Percentiles rank a stretch among this genome's conserved stretches.
Evolutionary conservation across 2,113 vertebrate genomes (phyloP).

Genomic region (Octodon degus): DNA sequence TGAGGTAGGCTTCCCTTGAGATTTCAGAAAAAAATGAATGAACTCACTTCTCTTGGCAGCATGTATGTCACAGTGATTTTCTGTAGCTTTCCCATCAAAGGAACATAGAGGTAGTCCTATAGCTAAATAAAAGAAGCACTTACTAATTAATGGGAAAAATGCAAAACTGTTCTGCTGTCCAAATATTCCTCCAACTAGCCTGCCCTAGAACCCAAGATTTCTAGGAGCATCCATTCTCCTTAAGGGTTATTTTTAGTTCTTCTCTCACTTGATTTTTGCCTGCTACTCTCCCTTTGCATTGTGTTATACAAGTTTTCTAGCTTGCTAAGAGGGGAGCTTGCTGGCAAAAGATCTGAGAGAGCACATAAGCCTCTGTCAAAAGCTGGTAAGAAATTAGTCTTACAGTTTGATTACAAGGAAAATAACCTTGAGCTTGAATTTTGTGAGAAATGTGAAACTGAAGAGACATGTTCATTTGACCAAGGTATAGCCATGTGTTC

Average conservation of each 20-base stretch:
- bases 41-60: neutral
- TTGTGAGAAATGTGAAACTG: slow-evolving; percentile 63
- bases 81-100: slow-evolving; percentile 33
- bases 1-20: slow-evolving; percentile 39
- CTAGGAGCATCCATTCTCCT: slow-evolving; percentile 18
- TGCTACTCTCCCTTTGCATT: slow-evolving; percentile 17
- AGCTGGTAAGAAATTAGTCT: slow-evolving; percentile 39
- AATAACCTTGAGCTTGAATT: slow-evolving; percentile 61
- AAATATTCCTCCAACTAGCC: neutral
- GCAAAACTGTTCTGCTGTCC: neutral
- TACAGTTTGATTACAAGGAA: slow-evolving; percentile 58
- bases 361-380: slow-evolving; percentile 53
- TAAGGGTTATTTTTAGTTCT: slow-evolving; percentile 54
- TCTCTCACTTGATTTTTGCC: slow-evolving; percentile 7
- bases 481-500: slow-evolving; percentile 19
- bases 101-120: neutral
- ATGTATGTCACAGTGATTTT: neutral
- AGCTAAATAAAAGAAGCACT: slow-evolving; percentile 42
- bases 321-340: slow-evolving; percentile 53
- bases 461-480: slow-evolving; percentile 57
- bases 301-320: slow-evolving; percentile 66
- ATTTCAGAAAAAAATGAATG: slow-evolving; percentile 5
- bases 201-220: neutral
- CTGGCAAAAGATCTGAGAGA: slow-evolving; percentile 61
- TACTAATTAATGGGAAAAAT: slow-evolving; percentile 28